Conservation (phyloP, 2,113 vertebrate species). For the Lagenorhynchus albirostris region DNA sequence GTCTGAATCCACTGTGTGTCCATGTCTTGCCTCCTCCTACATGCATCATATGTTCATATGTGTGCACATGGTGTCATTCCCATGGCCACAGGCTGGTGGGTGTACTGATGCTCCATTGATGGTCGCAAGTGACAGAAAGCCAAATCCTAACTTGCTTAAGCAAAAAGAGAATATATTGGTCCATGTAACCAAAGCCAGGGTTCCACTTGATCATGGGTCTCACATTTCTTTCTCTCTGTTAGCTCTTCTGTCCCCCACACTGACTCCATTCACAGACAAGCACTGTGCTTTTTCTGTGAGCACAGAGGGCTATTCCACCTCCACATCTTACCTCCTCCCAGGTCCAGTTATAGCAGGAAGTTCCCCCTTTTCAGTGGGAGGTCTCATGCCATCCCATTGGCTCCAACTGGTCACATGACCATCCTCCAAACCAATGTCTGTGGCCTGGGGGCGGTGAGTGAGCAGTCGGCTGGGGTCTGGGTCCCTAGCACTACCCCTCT, state of each 20-base stretch:
- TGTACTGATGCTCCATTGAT: background rate
- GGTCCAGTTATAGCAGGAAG: background rate
- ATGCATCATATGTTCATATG: fast-evolving
- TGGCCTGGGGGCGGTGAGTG: background rate
- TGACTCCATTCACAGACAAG: background rate
- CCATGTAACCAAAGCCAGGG: background rate
- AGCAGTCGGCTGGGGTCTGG: background rate
- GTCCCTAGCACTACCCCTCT: background rate
- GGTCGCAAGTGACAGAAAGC: background rate
- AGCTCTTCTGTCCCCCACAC: background rate
- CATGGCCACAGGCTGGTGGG: background rate
- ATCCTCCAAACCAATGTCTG: background rate
- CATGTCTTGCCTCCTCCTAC: background rate
- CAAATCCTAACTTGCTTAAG: background rate
- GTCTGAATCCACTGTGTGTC: background rate
- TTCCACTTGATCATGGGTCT: background rate
- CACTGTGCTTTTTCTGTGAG: background rate
- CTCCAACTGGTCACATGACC: background rate
- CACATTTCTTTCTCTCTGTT: background rate
- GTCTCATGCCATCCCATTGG: background rate
- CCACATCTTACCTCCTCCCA: background rate
- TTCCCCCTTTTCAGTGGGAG: background rate
- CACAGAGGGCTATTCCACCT: background rate
- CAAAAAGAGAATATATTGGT: background rate
- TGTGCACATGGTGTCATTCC: background rate